A percentile compares a stretch with the other conserved stretches of the same genome.
Evolutionary conservation across 2,888 invertebrate species (phyloP).

Genomic region (Drosophila mayaguana): DNA sequence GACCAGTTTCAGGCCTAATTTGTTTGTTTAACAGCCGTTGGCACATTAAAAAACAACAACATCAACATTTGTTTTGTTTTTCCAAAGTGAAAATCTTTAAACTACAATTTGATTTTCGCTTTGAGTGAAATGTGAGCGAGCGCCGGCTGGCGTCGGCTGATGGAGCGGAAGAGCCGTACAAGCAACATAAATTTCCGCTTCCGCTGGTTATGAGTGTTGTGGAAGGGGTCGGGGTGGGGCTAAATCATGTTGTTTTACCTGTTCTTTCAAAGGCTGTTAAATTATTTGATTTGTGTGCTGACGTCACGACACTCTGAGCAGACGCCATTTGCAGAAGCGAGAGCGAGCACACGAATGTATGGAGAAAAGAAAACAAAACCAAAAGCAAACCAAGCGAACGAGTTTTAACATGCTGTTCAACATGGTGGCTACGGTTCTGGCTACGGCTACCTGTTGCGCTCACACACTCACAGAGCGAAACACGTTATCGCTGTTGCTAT

Average conservation of each 20-base stretch:
- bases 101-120: slow-evolving; percentile 61
- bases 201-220: slow-evolving; percentile 50
- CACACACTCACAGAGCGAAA: slow-evolving; percentile 44
- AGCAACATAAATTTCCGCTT: slow-evolving; percentile 77
- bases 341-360: slow-evolving; percentile 29
- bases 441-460: slow-evolving; percentile 69
- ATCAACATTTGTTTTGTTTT: slow-evolving; percentile 37
- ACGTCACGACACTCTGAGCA: slow-evolving; percentile 29
- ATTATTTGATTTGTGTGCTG: slow-evolving; percentile 15
- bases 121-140: slow-evolving; percentile 52
- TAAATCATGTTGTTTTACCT: slow-evolving; percentile 61
- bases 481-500: slow-evolving; percentile 67
- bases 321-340: slow-evolving; percentile 49
- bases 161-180: slow-evolving; percentile 49
- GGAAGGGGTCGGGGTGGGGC: background rate
- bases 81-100: slow-evolving; percentile 46
- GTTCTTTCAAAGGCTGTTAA: slow-evolving; percentile 20
- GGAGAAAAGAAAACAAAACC: slow-evolving; percentile 7
- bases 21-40: slow-evolving; percentile 58
- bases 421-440: slow-evolving; percentile 35
- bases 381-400: slow-evolving; percentile 34
- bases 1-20: slow-evolving; percentile 62
- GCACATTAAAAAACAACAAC: slow-evolving; percentile 45
- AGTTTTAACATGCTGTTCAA: slow-evolving; percentile 53
- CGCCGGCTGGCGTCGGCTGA: slow-evolving; percentile 59